Evolutionary conservation across 2,113 vertebrate genomes (phyloP).

Genomic region (Catharus bicknelli): DNA sequence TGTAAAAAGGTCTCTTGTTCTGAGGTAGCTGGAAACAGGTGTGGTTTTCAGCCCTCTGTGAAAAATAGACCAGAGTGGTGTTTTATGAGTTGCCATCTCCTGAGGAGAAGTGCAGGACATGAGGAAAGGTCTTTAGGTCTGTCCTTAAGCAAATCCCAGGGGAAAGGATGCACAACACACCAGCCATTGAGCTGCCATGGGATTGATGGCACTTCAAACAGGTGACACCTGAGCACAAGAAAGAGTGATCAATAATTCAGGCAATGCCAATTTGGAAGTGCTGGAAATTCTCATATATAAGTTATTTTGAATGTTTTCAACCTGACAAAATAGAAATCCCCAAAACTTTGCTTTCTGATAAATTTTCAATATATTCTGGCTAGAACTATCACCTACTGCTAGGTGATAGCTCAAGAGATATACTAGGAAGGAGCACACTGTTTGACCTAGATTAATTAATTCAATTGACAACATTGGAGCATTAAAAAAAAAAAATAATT

Average conservation of each 20-base stretch:
- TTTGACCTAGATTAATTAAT: not conserved
- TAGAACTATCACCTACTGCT: not conserved
- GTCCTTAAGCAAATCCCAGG: not conserved
- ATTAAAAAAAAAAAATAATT: no score
- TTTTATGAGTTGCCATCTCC: not conserved
- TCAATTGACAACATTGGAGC: not conserved
- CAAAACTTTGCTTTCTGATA: not conserved
- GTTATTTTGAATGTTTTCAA: not conserved
- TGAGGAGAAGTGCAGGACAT: not conserved
- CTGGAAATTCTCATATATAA: not conserved
- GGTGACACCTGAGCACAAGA: not conserved
- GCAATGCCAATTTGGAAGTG: not conserved
- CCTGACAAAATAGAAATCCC: not conserved
- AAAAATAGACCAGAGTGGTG: not conserved
- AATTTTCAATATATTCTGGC: not conserved
- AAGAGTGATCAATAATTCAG: not conserved
- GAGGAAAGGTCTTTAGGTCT: not conserved
- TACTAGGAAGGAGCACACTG: not conserved
- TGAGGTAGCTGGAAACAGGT: not conserved
- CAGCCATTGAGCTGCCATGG: rapidly evolving
- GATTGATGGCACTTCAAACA: not conserved
- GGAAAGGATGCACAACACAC: not conserved
- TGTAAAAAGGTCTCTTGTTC: not conserved
- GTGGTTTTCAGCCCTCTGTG: not conserved
- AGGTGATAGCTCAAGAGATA: not conserved